Base-by-base conservation (phyloP, 2,113 vertebrate species). In the Oreochromis tanganicae region DNA sequence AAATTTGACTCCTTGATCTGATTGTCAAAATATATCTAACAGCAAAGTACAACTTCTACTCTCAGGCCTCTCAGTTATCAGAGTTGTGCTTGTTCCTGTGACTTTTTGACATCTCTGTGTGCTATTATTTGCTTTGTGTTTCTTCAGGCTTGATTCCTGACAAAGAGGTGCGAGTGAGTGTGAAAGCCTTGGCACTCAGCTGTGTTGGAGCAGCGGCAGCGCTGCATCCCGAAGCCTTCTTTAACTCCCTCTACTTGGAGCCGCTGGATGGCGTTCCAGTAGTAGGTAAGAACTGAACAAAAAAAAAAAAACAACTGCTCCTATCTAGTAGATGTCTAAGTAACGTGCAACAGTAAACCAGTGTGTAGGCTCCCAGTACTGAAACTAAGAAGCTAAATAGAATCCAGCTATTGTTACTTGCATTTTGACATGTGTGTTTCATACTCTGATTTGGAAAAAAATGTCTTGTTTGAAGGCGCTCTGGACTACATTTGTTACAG, bases 121-220 rank as follows among this genome's bases (percentile, higher is more conserved):
- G 43, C 5, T 17, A 14, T n/a, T 17, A 10, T 78, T 56, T 57
- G 19, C 27, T 52, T 52, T 27, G 11, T 68, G 11, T 52, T 46
- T 87, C 12, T 63, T 3, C 90, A 99, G 99, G 96, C 59, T 93
- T 99, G 94, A 98, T 98, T 87, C 98, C 97, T 2, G 99, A 99
- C 90, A 97, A 97, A 93, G 98, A 98, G 32, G 98, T 99, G 71
- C 96, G 98, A 71, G 99, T 99, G 86, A 99, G 99, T 2, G 98
- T 99, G 56, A 99, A 99, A 95, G 98, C 98, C 0, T 92, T 99
- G 95, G 98, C 99, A 0, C 96, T 99, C 87, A 98, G 98, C 91
- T 99, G 99, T 84, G 96, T 99, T 1, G 98, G 98, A 21, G 97
- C 98, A 29, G 99, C 98, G 0, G 94, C 98, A 32, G 97, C 98